These are phyloP conservation scores for Syngnathoides biaculeatus DNA, from an alignment of 2,113 vertebrate species.

Conservation along the genomic window DNA sequence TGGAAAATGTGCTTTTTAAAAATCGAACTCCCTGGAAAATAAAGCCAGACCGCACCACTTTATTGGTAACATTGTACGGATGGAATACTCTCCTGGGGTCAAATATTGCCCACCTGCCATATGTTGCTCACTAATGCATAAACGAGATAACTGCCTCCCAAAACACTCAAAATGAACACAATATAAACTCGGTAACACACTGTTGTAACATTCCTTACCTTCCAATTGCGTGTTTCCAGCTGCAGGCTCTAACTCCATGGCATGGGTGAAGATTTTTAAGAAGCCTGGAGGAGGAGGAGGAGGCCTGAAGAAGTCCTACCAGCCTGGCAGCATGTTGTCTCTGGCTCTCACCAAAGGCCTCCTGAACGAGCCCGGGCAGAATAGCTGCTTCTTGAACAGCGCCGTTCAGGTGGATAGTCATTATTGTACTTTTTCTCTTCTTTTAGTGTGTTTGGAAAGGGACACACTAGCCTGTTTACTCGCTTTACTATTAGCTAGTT, in stretches of 20 bases:
- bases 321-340: constrained; percentile 92
- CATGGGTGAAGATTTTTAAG: constrained; percentile 93
- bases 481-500: background rate
- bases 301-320: constrained; percentile 89
- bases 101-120: background rate
- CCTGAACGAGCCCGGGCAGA: constrained; percentile 93
- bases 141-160: background rate
- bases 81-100: background rate
- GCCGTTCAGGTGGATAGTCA: constrained; percentile 86
- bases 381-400: constrained; percentile 99
- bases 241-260: constrained; percentile 77
- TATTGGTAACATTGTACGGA: background rate
- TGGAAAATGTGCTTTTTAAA: no score
- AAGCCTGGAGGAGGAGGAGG: constrained; percentile 77
- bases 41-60: no score
- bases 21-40: background rate
- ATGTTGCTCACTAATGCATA: background rate
- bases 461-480: background rate
- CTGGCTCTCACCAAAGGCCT: constrained; percentile 94
- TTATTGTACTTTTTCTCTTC: background rate
- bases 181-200: background rate
- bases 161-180: background rate
- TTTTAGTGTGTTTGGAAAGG: background rate
- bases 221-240: constrained; percentile 22
- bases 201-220: background rate